These are phyloP conservation scores for Synaphobranchus kaupii DNA, from an alignment of 2,797 vertebrate species.

Conservation along the genomic window DNA sequence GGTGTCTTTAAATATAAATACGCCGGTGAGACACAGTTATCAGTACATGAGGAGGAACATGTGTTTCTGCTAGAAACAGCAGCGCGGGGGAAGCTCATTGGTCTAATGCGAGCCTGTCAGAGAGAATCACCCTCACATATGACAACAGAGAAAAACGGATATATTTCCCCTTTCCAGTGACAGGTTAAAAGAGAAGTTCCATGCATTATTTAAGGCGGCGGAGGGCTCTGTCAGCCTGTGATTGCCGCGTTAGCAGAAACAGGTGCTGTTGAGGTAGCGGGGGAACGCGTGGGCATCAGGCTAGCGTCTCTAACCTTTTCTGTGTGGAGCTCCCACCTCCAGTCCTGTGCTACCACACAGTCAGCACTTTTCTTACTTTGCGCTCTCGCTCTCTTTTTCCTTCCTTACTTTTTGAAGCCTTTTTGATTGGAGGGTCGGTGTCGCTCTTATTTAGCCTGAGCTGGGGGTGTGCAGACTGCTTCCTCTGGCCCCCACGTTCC, in stretches of 20 bases:
- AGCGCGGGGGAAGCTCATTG: conserved; percentile 76
- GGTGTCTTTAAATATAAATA: conserved; percentile 55
- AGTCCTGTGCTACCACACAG: conserved; percentile 71
- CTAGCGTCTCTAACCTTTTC: conserved; percentile 69
- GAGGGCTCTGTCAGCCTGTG: conserved; percentile 78
- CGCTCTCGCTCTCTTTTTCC: conserved; percentile 33
- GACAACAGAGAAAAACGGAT: conserved; percentile 78
- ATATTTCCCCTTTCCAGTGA: conserved; percentile 75
- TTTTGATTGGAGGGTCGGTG: conserved; percentile 40
- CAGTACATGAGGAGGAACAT: conserved; percentile 66
- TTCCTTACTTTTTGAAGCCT: conserved; percentile 27
- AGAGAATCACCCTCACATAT: conserved; percentile 78
- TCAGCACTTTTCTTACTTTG: conserved; percentile 71
- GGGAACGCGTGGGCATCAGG: conserved; percentile 67
- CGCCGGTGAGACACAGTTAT: conserved; percentile 59
- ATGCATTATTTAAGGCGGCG: conserved; percentile 84
- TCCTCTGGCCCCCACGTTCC: not conserved
- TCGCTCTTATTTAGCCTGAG: conserved; percentile 45
- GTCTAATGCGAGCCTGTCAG: conserved; percentile 86
- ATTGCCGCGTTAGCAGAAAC: conserved; percentile 83
- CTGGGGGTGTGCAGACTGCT: not conserved
- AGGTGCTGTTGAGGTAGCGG: conserved; percentile 52
- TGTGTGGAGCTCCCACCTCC: conserved; percentile 66
- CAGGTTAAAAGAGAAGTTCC: conserved; percentile 82
- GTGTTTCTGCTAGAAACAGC: conserved; percentile 75